These are phyloP conservation scores for Caenorhabditis sp. DNA, from an alignment of 2,888 invertebrate species.

Conservation along the genomic window DNA sequence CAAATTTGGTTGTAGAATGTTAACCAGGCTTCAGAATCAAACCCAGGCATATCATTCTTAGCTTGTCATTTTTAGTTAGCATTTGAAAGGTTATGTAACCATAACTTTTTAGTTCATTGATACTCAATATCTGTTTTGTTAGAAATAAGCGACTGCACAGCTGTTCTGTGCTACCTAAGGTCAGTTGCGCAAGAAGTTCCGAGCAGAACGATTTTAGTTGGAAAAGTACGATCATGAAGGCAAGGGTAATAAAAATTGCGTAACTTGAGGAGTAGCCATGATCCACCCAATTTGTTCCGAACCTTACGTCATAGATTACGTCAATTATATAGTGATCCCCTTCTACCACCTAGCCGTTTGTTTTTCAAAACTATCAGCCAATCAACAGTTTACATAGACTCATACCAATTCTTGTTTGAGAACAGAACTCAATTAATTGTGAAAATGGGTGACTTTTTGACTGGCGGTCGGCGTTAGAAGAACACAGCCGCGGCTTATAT, in stretches of 20 bases:
- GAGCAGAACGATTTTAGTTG: too few relatives aligned
- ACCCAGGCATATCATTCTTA: too few relatives aligned
- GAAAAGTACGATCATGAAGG: too few relatives aligned
- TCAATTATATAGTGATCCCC: too few relatives aligned
- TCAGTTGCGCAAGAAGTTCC: background rate
- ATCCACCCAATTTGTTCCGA: background rate
- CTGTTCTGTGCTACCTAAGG: background rate
- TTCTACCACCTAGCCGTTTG: too few relatives aligned
- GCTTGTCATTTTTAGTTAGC: background rate
- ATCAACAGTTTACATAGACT: background rate
- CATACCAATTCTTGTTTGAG: background rate
- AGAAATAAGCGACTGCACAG: background rate
- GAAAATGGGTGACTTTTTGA: too few relatives aligned
- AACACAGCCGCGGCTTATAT: too few relatives aligned
- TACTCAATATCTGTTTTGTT: too few relatives aligned
- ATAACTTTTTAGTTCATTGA: too few relatives aligned
- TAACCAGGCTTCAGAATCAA: background rate
- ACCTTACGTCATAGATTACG: background rate
- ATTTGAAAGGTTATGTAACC: background rate
- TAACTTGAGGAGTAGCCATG: background rate
- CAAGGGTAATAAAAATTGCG: background rate
- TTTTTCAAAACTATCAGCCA: background rate
- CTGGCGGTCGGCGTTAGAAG: too few relatives aligned
- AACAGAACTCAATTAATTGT: too few relatives aligned
- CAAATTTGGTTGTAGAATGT: background rate